Conservation (phyloP, 2,888 invertebrate species). For the Campopleginae sp. region DNA sequence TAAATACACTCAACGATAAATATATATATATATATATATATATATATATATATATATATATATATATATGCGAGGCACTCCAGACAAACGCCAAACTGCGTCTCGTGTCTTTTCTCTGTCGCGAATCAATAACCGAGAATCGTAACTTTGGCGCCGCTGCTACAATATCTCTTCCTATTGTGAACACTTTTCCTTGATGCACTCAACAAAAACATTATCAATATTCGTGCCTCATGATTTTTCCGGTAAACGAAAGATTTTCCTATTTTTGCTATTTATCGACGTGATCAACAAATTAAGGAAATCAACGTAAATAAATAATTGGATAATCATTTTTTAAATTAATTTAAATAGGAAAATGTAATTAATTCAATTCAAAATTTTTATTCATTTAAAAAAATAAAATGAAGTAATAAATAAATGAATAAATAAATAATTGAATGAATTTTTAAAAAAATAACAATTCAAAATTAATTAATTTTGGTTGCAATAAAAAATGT, state of each 20-base stretch:
- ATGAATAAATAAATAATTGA: not conserved
- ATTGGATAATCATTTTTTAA: too few relatives aligned
- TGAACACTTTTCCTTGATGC: not conserved
- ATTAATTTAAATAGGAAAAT: too few relatives aligned
- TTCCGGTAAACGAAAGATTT: not conserved
- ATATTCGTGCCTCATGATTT: not conserved
- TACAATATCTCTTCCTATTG: not conserved
- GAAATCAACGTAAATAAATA: too few relatives aligned
- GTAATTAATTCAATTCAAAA: too few relatives aligned
- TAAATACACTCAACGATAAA: conserved; percentile 41
- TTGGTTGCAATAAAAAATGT: not conserved
- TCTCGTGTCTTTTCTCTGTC: not conserved
- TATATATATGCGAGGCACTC: conserved; percentile 22
- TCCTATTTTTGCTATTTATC: too few relatives aligned
- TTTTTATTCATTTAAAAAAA: too few relatives aligned
- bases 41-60: conserved; percentile 19
- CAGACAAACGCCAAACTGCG: not conserved
- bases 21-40: conserved; percentile 27
- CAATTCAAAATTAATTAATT: not conserved
- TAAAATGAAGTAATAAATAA: not conserved
- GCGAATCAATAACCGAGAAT: not conserved
- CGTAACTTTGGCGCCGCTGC: not conserved
- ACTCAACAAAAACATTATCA: not conserved
- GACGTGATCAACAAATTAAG: too few relatives aligned
- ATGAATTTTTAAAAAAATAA: too few relatives aligned